A percentile compares a stretch with the other conserved stretches of the same genome.
Evolutionary conservation across 1,140 invertebrate species (phyloP).

Genomic region (Rhopalosiphum maidis): DNA sequence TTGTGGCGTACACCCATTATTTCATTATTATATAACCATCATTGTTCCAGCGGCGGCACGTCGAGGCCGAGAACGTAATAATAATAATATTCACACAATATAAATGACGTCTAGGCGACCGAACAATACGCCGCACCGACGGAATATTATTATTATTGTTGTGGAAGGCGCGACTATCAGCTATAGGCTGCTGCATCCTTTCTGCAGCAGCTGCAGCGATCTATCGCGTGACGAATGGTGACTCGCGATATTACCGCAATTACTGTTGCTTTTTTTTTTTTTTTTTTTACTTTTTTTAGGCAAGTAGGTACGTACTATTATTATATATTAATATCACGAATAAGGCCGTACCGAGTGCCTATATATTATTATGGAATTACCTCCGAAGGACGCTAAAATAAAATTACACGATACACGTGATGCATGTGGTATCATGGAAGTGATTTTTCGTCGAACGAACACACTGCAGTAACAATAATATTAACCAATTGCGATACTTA

Average conservation of each 20-base stretch:
- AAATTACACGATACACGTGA: background rate
- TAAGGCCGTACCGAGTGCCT: background rate
- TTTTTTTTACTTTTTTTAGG: background rate
- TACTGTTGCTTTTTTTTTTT: background rate
- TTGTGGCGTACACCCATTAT: background rate
- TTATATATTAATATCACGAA: background rate
- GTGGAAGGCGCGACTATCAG: background rate
- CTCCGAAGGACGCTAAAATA: background rate
- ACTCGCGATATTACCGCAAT: background rate
- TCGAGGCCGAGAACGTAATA: constrained; percentile 8
- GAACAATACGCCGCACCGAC: background rate
- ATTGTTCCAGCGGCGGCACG: constrained; percentile 19
- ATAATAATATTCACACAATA: constrained; percentile 10
- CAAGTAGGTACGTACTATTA: background rate
- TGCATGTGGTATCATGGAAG: background rate
- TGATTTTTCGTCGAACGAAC: background rate
- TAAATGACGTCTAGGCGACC: background rate
- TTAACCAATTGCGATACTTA: background rate
- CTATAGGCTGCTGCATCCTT: background rate
- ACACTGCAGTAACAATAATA: background rate
- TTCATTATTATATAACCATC: constrained; percentile 3
- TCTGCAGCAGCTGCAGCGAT: background rate
- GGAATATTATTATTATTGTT: constrained; percentile 23
- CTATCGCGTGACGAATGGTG: background rate
- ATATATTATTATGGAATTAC: background rate